These are phyloP conservation scores for Alethe diademata DNA, from an alignment of 2,113 vertebrate species.

Conservation along the genomic window DNA sequence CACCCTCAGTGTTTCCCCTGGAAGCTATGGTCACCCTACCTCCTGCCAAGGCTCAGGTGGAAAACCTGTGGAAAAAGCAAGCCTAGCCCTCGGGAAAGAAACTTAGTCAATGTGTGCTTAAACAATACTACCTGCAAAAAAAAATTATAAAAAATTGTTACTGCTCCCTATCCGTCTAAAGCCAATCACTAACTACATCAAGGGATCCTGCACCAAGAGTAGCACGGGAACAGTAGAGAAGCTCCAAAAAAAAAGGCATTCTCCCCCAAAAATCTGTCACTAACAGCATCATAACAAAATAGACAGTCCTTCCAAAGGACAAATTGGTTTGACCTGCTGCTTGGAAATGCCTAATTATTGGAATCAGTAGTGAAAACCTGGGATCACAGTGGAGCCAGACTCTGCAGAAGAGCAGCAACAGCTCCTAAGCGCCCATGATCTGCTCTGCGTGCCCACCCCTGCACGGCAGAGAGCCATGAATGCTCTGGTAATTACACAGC, in stretches of 20 bases:
- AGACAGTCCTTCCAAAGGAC: not conserved
- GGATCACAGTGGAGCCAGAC: not conserved
- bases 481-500: not conserved
- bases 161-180: not conserved
- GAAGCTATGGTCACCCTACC: not conserved
- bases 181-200: not conserved
- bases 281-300: not conserved
- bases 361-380: not conserved
- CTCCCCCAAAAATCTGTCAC: not conserved
- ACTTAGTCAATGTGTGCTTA: not conserved
- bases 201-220: not conserved
- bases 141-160: not conserved
- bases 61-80: not conserved
- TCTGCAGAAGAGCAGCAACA: not conserved
- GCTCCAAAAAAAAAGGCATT: not conserved
- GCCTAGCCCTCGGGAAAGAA: not conserved
- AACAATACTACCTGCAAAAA: not conserved
- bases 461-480: not conserved
- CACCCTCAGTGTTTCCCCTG: not conserved
- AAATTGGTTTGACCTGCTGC: not conserved
- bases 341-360: not conserved
- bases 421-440: rapidly evolving
- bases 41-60: not conserved
- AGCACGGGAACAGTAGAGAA: not conserved
- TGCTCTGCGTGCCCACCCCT: not conserved